These are phyloP conservation scores for Clinocottus analis DNA, from an alignment of 2,113 vertebrate genomes.

Conservation along the genomic window DNA sequence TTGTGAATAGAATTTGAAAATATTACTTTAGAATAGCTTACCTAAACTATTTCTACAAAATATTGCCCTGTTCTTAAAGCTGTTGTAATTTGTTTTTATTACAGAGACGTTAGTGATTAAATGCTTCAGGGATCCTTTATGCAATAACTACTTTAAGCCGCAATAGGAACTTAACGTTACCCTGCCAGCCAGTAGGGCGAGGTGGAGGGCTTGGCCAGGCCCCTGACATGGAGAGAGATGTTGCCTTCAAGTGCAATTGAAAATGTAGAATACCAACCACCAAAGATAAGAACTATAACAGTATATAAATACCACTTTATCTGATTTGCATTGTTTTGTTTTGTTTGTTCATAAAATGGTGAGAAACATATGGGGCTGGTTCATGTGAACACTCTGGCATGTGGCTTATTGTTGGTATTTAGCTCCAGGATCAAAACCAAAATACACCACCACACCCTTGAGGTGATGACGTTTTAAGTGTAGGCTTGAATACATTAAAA, in stretches of 20 bases:
- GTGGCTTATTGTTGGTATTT: background rate
- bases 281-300: background rate
- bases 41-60: background rate
- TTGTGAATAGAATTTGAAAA: slow-evolving; percentile 9
- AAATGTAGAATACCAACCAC: background rate
- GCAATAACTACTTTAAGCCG: slow-evolving; percentile 4
- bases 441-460: background rate
- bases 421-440: background rate
- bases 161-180: slow-evolving; percentile 27
- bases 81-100: background rate
- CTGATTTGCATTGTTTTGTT: background rate
- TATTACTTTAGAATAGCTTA: background rate
- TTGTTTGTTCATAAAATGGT: background rate
- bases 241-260: slow-evolving; percentile 47
- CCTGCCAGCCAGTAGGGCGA: slow-evolving; percentile 49
- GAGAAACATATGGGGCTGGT: background rate
- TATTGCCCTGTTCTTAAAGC: background rate
- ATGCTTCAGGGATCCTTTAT: background rate
- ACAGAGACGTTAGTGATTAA: slow-evolving; percentile 2
- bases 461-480: background rate
- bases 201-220: slow-evolving; percentile 55
- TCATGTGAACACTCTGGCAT: background rate
- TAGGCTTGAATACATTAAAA: background rate
- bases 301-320: background rate
- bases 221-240: slow-evolving; percentile 24